Percentiles rank a stretch among this genome's conserved stretches.
phyloP scores from a whole-genome alignment of 2,113 vertebrate genomes.

The Zootoca vivipara region DNA sequence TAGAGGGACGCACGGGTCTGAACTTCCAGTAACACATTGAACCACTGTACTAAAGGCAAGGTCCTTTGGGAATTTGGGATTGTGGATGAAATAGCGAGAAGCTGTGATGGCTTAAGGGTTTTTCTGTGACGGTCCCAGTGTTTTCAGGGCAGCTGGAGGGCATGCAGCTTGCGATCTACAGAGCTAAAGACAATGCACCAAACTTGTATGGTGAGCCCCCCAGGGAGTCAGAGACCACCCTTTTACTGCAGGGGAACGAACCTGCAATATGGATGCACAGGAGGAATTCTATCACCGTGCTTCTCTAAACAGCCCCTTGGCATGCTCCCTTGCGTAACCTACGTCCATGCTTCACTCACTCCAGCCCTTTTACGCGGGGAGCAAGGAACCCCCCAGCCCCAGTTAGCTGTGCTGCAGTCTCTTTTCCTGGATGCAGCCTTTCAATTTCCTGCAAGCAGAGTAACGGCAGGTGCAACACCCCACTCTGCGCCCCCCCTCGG shows the following conservation, averaged over 20 bases:
- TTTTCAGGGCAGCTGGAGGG: background rate
- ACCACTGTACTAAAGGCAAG: no score
- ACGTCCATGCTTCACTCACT: background rate
- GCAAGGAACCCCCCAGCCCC: background rate
- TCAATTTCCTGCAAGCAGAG: slow-evolving; percentile 10
- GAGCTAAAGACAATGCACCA: background rate
- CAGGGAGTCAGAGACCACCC: no score
- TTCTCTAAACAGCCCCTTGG: background rate
- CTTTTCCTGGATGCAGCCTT: background rate
- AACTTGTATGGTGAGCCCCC: background rate
- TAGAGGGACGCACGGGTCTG: no score
- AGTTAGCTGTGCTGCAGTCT: background rate
- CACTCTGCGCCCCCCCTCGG: background rate
- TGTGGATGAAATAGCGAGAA: no score
- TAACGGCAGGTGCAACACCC: background rate
- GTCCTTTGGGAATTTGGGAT: no score
- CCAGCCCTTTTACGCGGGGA: background rate
- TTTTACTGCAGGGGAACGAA: no score
- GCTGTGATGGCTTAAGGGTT: no score
- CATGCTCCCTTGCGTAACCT: background rate
- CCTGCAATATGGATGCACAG: no score
- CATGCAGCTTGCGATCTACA: background rate
- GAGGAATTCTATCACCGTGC: no score
- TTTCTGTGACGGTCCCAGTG: no score
- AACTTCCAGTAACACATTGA: no score